Conservation (phyloP, 2,113 vertebrate genomes). For the Eulemur macaco region DNA sequence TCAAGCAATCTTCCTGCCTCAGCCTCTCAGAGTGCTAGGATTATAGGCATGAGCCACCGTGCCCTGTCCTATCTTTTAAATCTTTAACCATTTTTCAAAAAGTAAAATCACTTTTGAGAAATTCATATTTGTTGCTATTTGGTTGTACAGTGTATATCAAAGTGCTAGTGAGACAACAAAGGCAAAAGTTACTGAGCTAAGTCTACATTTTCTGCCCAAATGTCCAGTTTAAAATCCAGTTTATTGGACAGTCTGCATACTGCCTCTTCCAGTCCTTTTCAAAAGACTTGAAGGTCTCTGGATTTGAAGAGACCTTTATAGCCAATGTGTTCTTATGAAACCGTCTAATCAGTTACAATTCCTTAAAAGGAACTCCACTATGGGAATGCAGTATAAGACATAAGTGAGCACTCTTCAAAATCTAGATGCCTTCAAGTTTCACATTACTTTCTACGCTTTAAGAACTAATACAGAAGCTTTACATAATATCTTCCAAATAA, state of each 20-base stretch:
- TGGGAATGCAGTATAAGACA: background rate
- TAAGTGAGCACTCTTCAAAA: background rate
- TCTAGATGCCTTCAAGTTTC: background rate
- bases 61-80: background rate
- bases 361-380: constrained; percentile 17
- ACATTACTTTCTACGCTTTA: background rate
- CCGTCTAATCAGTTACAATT: background rate
- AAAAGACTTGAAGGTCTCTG: constrained; percentile 39
- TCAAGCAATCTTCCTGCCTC: no score
- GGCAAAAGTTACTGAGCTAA: background rate
- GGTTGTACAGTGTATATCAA: background rate
- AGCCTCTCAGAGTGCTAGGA: no score
- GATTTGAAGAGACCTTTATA: background rate
- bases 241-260: background rate
- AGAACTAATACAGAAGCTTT: background rate
- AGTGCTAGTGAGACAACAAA: constrained; percentile 22
- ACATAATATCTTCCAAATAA: background rate
- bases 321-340: constrained; percentile 28
- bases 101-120: background rate
- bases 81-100: background rate
- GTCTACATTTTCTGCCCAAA: constrained; percentile 27
- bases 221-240: background rate
- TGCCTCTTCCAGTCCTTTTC: background rate
- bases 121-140: background rate
- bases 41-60: no score